A percentile compares a stretch with the other conserved stretches of the same genome.
phyloP scores from a whole-genome alignment of 2,113 vertebrate species.

The Heterocephalus glaber region DNA sequence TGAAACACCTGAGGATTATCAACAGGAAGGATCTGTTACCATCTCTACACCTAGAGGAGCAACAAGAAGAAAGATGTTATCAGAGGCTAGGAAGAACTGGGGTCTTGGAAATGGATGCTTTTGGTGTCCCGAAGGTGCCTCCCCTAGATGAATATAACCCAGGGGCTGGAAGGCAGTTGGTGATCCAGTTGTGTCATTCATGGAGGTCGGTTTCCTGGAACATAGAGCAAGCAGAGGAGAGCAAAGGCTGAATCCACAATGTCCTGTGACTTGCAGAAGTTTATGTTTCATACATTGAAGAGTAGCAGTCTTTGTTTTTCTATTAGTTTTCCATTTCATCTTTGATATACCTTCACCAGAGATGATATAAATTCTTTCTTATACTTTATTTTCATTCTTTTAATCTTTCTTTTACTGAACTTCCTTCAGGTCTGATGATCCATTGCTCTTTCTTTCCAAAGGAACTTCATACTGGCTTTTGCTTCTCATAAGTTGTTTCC shows the following conservation, averaged over 20 bases:
- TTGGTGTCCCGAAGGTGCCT: not conserved
- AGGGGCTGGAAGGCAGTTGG: not conserved
- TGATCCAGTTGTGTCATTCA: not conserved
- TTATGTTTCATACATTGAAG: not conserved
- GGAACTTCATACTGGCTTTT: not conserved
- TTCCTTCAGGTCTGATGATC: not conserved
- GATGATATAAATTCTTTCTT: not conserved
- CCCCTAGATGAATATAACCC: not conserved
- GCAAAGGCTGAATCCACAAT: not conserved
- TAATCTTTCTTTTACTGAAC: not conserved
- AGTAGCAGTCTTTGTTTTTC: not conserved
- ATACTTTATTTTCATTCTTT: not conserved
- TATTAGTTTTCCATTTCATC: constrained; percentile 4
- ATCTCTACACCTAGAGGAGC: not conserved
- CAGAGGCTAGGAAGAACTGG: not conserved
- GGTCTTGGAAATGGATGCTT: not conserved
- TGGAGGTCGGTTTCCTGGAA: not conserved
- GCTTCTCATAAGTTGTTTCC: not conserved
- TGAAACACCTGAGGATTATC: constrained; percentile 76
- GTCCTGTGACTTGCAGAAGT: not conserved
- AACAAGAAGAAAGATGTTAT: not conserved
- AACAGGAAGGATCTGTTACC: not conserved
- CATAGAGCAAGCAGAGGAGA: not conserved
- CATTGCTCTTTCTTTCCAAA: not conserved
- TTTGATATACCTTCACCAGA: constrained; percentile 27